A percentile compares a stretch with the other conserved stretches of the same genome.
These are phyloP conservation scores for Dendroctonus valens DNA, from an alignment of 1,140 invertebrate species.

Conservation along the genomic window DNA sequence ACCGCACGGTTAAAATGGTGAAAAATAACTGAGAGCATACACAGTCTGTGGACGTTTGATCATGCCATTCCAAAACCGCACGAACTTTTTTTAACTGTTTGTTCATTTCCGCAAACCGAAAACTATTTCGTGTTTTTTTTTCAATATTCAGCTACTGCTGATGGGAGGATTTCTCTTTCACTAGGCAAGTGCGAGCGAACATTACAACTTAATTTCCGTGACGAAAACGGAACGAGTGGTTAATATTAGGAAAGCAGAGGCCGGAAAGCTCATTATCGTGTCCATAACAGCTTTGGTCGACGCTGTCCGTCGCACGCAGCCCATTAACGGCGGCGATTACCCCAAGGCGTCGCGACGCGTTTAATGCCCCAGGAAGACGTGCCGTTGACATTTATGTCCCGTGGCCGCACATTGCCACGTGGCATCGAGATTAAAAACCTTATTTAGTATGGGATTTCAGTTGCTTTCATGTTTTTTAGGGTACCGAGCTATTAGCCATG, in stretches of 20 bases:
- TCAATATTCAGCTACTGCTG: too few relatives aligned
- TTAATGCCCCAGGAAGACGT: constrained; percentile 30
- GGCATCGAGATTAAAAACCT: constrained; percentile 21
- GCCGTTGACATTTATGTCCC: constrained; percentile 28
- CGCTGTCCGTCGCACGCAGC: constrained; percentile 25
- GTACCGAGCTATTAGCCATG: background rate
- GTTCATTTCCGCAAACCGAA: too few relatives aligned
- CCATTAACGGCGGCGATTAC: constrained; percentile 27
- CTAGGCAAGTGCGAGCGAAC: too few relatives aligned
- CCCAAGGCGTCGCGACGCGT: constrained; percentile 29
- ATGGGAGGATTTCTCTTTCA: too few relatives aligned
- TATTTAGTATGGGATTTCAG: constrained; percentile 17
- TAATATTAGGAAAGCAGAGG: constrained; percentile 14
- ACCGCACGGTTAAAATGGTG: too few relatives aligned
- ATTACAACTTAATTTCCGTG: background rate
- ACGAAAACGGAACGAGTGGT: constrained; percentile 6
- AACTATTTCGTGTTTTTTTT: too few relatives aligned
- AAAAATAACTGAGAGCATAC: too few relatives aligned
- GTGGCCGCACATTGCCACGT: constrained; percentile 15
- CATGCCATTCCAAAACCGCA: too few relatives aligned
- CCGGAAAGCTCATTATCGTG: constrained; percentile 26
- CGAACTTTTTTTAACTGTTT: too few relatives aligned
- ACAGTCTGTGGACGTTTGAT: too few relatives aligned
- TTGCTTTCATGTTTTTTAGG: constrained; percentile 10
- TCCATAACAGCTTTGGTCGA: constrained; percentile 27